Evolutionary conservation across 2,113 vertebrate genomes (phyloP).

Genomic region (Semnornis frantzii): DNA sequence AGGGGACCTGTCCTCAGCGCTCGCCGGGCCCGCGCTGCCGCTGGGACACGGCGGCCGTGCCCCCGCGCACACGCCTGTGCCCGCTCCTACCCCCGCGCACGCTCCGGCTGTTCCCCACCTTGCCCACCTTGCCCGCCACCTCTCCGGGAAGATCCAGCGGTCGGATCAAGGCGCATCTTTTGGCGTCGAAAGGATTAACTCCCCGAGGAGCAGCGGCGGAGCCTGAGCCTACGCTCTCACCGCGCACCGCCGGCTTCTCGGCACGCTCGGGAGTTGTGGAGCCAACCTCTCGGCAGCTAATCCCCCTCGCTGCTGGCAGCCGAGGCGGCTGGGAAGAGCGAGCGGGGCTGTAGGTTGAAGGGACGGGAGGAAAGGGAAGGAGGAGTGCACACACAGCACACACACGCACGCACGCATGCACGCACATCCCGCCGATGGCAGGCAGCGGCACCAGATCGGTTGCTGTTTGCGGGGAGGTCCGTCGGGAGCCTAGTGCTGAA

Average conservation of each 20-base stretch:
- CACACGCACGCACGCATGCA: not conserved
- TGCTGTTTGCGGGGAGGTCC: not conserved
- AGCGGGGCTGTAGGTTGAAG: not conserved
- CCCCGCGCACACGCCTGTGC: not conserved
- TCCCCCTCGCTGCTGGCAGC: not conserved
- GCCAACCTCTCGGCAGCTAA: not conserved
- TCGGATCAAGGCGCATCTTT: not conserved
- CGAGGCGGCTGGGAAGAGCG: not conserved
- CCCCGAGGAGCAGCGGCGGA: not conserved
- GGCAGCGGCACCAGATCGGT: not conserved
- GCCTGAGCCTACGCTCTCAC: not conserved
- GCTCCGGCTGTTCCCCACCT: not conserved
- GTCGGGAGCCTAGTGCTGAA: not conserved
- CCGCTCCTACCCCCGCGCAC: not conserved
- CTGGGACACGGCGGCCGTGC: not conserved
- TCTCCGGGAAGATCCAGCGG: not conserved
- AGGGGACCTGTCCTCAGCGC: not conserved
- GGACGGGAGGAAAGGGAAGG: not conserved
- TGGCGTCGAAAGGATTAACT: constrained; percentile 36
- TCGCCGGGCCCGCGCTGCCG: not conserved
- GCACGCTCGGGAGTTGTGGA: not conserved
- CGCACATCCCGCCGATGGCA: not conserved
- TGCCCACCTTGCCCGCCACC: not conserved
- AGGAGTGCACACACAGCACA: not conserved
- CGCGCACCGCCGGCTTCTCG: not conserved